phyloP scores from a whole-genome alignment of 2,797 vertebrate species.

The Ciconia nigra region DNA sequence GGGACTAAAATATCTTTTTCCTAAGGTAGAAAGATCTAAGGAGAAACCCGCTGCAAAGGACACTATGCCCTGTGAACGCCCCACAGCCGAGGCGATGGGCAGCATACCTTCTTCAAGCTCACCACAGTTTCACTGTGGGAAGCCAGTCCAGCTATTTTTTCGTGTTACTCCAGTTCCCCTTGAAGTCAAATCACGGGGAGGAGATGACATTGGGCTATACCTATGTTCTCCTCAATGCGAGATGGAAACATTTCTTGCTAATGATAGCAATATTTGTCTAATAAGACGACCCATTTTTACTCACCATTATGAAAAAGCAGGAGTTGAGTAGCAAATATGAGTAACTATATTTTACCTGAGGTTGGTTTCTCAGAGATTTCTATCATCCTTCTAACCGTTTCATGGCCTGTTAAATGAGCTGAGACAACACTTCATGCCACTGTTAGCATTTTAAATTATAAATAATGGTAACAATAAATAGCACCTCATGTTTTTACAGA shows the following conservation, averaged over 20 bases:
- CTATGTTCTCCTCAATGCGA: not conserved
- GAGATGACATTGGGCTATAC: not conserved
- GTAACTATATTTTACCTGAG: not conserved
- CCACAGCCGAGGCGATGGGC: rapidly evolving
- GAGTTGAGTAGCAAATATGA: not conserved
- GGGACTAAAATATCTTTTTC: not conserved
- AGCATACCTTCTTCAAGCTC: not conserved
- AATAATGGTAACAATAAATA: constrained; percentile 23
- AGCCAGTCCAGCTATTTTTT: not conserved
- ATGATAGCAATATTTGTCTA: not conserved
- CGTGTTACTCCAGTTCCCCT: not conserved
- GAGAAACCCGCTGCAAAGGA: not conserved
- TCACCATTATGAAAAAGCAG: not conserved
- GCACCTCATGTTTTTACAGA: constrained; percentile 32
- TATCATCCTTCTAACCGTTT: not conserved
- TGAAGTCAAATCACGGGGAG: not conserved
- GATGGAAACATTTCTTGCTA: not conserved
- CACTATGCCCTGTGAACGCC: rapidly evolving
- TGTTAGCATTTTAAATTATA: constrained; percentile 27
- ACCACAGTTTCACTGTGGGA: not conserved
- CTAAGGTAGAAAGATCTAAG: not conserved
- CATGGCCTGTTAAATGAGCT: constrained; percentile 4
- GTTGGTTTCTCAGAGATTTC: not conserved
- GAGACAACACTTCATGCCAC: not conserved
- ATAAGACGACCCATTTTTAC: not conserved